A percentile compares a stretch with the other conserved stretches of the same genome.
These are phyloP conservation scores for Trachelus troglodyta DNA, from an alignment of 2,888 invertebrate species.

Conservation along the genomic window DNA sequence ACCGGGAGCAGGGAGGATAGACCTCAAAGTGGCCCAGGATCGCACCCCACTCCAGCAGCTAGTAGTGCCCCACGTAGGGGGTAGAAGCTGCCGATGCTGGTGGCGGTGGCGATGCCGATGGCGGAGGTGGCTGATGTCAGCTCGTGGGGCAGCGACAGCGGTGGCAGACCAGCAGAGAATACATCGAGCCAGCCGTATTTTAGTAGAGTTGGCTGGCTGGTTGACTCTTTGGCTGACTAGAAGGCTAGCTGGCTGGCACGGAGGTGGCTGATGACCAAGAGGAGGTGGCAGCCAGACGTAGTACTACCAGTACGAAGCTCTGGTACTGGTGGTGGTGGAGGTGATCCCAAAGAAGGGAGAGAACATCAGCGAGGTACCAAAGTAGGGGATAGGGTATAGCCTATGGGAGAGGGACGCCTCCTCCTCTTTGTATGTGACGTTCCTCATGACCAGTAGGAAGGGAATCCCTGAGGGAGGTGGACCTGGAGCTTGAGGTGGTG, in stretches of 20 bases:
- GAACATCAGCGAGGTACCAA: constrained; percentile 37
- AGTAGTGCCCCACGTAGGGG: constrained; percentile 49
- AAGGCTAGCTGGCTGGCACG: not conserved
- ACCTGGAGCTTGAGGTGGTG: not conserved
- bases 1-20: constrained; percentile 36
- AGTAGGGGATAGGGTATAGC: constrained; percentile 21
- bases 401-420: not conserved
- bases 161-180: not conserved
- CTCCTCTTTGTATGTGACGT: not conserved
- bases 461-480: not conserved
- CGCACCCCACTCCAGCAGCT: constrained; percentile 51
- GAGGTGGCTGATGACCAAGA: not conserved
- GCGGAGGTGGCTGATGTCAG: not conserved
- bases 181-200: not conserved
- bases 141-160: not conserved
- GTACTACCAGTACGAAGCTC: not conserved
- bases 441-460: not conserved
- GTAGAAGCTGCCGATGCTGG: constrained; percentile 38
- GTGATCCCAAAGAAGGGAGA: constrained; percentile 26
- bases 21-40: constrained; percentile 49
- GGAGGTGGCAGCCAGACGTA: not conserved
- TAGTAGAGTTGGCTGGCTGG: not conserved
- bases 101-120: constrained; percentile 12
- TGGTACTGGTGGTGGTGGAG: not conserved
- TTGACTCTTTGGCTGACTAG: not conserved